Evolutionary conservation across 2,797 vertebrate genomes (phyloP), one percentile per base, ranked within the genome.

Genomic region (Lycodopsis pacificus): DNA sequence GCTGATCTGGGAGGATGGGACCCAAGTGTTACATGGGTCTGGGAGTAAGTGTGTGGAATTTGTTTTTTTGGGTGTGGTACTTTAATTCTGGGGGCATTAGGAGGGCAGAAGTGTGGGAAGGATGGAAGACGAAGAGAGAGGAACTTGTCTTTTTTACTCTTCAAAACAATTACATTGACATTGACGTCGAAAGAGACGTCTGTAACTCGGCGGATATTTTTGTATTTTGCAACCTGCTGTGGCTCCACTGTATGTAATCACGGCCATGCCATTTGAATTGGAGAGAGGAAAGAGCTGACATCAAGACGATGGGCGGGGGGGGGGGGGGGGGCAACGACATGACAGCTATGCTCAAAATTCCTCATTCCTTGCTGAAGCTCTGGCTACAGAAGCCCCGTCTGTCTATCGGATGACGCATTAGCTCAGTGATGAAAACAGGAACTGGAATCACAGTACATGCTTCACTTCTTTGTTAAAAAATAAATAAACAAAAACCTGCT

Each of bases 331-430:
- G 4, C 0, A 1, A 2, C 10, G n/a, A 12, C 86, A 93, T 92
- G 79, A 88, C 93, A 89, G 79, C 80, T 88, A 87, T 15, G 14
- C 72, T 90, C 77, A 0, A 94, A 89, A 94, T 94, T 94, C 93
- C 92, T 90, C 93, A 92, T 89, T 79, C 59, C 75, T 42, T 64
- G 71, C 88, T 73, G 82, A 94, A 86, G 67, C 44, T 67, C 76
- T 27, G 53, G 73, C 82, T 72, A 73, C 76, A 85, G 86, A 83
- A 75, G 75, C 77, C 77, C 38, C 64, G 85, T 91, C 89, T 88
- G 89, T 90, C 81, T 84, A 71, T 75, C 58, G 65, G 69, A 86
- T 89, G 90, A 90, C 84, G 83, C 86, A 90, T 77, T 57, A 19
- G 71, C 76, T 74, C 59, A 68, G 83, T 51, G 65, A 85, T 78